Conservation (phyloP, 2,797 vertebrate genomes). For the Hippoglossus hippoglossus region DNA sequence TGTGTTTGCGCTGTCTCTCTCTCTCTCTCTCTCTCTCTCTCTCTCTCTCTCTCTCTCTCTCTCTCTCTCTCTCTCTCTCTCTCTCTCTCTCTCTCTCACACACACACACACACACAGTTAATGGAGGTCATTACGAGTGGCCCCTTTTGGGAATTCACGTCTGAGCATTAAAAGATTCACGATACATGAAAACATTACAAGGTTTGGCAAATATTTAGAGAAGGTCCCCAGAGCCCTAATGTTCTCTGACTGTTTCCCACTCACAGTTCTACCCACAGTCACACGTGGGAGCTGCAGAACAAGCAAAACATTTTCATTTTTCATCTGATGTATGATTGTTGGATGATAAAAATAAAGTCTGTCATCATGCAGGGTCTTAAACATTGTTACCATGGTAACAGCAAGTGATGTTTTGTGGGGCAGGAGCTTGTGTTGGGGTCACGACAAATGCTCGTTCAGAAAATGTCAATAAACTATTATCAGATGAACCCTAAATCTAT, state of each 20-base stretch:
- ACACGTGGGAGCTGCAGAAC: slow-evolving; percentile 12
- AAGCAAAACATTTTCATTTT: neutral
- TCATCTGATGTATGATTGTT: neutral
- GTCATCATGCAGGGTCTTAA: neutral
- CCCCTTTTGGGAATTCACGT: slow-evolving; percentile 21
- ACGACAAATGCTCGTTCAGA: too few relatives aligned
- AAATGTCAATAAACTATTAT: too few relatives aligned
- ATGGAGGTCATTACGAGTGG: neutral
- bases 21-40: too few relatives aligned
- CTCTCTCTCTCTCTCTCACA: neutral
- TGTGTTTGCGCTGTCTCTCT: too few relatives aligned
- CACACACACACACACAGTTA: slow-evolving; percentile 2
- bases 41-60: too few relatives aligned
- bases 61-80: neutral
- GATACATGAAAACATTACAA: slow-evolving; percentile 26
- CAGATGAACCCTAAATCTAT: too few relatives aligned
- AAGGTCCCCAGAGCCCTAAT: slow-evolving; percentile 25
- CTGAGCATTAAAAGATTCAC: slow-evolving; percentile 9
- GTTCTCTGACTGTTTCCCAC: slow-evolving; percentile 24
- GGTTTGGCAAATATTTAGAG: slow-evolving; percentile 42
- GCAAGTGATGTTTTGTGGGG: neutral
- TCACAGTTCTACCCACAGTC: slow-evolving; percentile 23
- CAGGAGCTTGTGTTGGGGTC: too few relatives aligned
- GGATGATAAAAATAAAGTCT: neutral
- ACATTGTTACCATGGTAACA: neutral